A percentile compares a stretch with the other conserved stretches of the same genome.
phyloP scores from a whole-genome alignment of 37 sponge, comb jelly and placozoan genomes.

The Haliclona indistincta region DNA sequence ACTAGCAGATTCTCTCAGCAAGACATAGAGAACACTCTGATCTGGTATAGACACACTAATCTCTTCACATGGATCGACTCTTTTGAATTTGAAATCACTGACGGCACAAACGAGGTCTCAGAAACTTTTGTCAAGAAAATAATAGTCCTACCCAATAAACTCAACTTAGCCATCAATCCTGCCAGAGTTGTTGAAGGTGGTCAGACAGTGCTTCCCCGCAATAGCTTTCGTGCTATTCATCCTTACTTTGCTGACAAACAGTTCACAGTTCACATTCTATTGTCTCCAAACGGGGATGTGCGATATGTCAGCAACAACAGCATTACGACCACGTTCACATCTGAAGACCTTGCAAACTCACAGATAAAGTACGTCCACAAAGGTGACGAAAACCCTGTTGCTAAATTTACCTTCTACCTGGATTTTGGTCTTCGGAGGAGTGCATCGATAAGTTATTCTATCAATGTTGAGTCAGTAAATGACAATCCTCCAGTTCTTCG shows the following conservation, averaged over 20 bases:
- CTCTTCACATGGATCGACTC: slow-evolving; percentile 3
- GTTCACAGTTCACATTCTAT: slow-evolving; percentile 1
- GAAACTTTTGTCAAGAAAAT: neutral
- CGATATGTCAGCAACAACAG: neutral
- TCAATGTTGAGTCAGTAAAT: slow-evolving; percentile 34
- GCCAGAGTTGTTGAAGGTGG: slow-evolving; percentile 30
- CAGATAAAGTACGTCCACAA: slow-evolving; percentile 42
- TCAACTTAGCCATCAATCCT: too few species aligned
- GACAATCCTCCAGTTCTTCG: slow-evolving; percentile 40
- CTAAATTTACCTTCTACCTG: slow-evolving; percentile 23
- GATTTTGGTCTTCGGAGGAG: neutral
- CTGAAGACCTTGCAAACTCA: slow-evolving; percentile 6
- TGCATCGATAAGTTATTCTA: neutral
- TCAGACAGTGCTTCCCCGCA: neutral
- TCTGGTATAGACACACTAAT: slow-evolving; percentile 28
- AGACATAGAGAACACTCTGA: slow-evolving; percentile 17
- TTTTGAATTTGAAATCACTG: slow-evolving; percentile 38
- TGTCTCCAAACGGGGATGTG: slow-evolving; percentile 3
- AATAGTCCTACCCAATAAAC: slow-evolving; percentile 49
- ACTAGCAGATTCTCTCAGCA: slow-evolving; percentile 30
- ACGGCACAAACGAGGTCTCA: slow-evolving; percentile 25
- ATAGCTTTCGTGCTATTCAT: slow-evolving; percentile 27
- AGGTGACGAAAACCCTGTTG: slow-evolving; percentile 20
- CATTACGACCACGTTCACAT: slow-evolving; percentile 18
- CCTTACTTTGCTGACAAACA: neutral